Base-by-base conservation (phyloP, 1,140 invertebrate genomes). In the Marisa cornuarietis region DNA sequence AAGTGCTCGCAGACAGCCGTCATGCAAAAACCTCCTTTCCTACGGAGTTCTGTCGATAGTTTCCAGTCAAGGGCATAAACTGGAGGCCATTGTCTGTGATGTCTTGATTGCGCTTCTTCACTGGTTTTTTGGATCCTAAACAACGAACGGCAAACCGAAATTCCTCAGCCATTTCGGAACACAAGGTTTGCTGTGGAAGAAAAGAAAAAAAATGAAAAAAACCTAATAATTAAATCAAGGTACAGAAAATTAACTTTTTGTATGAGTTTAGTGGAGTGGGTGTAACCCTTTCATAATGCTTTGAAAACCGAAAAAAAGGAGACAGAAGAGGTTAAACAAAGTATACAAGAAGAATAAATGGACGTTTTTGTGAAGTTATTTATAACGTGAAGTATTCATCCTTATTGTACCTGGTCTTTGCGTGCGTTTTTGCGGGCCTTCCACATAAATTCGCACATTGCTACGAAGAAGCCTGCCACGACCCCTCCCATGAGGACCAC, bases 391-490 rank as follows among this genome's bases (percentile, higher is more conserved):
- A 42, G 31, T 51, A 62, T 52, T 61, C 22, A 0, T 72, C 52
- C 31, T 51, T 49, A 22, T 31, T 79, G 72, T 92, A 95, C 94
- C 90, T 95, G 93, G 82, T 97, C 95, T 26, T 95, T 95, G 79
- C 95, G 94, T 0, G 96, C 94, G 89, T 98, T 98, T 90, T 97
- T 97, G 89, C 95, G 95, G 0, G 97, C 97, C 90, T 98, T 97
- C 95, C 96, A 98, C 85, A 97, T 97, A 90, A 99, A 99, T 90
- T 99, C 97, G 83, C 97, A 92, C 71, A 99, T 96, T 11, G 97
- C 96, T 3, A 98, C 95, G 49, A 98, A 92, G 78, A 98, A 95
- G 0, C 97, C 96, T 24, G 98, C 90, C 0, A 95, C 95, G 58
- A 99, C 92, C 0, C 97, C 97, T 84, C 96, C 89, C 1, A 99